Conservation (phyloP, 2,888 invertebrate species). For the Hyppa rectilinea region DNA sequence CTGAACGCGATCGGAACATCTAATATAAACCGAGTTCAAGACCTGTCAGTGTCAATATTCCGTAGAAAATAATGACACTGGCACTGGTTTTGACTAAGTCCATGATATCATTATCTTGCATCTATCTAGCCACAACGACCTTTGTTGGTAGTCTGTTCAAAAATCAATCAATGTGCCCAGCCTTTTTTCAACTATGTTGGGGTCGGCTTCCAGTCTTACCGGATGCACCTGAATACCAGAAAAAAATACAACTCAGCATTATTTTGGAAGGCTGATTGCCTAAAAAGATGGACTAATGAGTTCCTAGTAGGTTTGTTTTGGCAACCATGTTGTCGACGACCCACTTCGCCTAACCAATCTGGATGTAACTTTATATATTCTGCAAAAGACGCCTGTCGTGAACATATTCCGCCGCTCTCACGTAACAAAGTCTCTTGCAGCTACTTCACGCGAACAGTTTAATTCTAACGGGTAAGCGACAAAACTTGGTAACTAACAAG, state of each 20-base stretch:
- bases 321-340: not conserved
- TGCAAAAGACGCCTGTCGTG: not conserved
- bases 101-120: no score
- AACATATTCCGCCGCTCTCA: conserved; percentile 29
- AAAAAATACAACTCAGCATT: not conserved
- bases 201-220: no score
- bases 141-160: not conserved
- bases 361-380: not conserved
- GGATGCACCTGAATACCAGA: no score
- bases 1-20: no score
- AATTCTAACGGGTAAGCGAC: conserved; percentile 56
- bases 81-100: not conserved
- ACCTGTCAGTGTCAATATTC: no score
- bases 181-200: no score
- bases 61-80: no score
- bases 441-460: conserved; percentile 44
- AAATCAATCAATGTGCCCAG: no score
- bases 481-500: conserved; percentile 56
- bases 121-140: not conserved
- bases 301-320: not conserved
- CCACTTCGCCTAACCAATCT: not conserved
- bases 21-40: no score
- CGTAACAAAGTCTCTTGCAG: conserved; percentile 27
- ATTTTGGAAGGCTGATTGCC: not conserved
- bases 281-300: not conserved